These are phyloP conservation scores for Acomys russatus DNA, from an alignment of 2,797 vertebrate genomes.

Conservation along the genomic window DNA sequence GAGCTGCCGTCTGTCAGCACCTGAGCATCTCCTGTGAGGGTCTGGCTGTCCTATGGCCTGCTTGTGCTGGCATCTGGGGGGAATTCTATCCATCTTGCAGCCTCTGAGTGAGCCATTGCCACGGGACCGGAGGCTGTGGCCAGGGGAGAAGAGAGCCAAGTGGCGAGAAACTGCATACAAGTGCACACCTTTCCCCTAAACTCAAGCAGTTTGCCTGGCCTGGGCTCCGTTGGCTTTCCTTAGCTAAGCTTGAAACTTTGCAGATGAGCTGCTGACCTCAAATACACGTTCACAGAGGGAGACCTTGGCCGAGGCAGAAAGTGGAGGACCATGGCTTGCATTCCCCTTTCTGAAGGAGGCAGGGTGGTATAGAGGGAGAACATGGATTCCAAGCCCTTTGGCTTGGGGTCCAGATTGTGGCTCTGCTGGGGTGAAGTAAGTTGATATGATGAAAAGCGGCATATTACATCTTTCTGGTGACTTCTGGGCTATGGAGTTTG, in stretches of 20 bases:
- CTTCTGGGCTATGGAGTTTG: not conserved
- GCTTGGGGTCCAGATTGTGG: not conserved
- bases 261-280: not conserved
- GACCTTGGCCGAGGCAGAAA: not conserved
- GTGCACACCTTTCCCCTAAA: no score
- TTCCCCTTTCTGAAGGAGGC: not conserved
- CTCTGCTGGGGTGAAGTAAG: not conserved
- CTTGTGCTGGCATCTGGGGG: not conserved
- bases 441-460: not conserved
- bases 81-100: not conserved
- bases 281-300: not conserved
- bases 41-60: not conserved
- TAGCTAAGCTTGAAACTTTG: not conserved
- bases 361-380: not conserved
- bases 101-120: not conserved
- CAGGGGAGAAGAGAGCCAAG: not conserved
- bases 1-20: not conserved
- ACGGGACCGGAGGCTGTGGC: not conserved
- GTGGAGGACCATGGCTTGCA: not conserved
- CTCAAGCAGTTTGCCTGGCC: not conserved
- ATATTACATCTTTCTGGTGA: fast-evolving
- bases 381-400: not conserved
- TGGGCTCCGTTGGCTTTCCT: not conserved
- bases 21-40: not conserved
- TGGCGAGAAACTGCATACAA: not conserved